A percentile compares a stretch with the other conserved stretches of the same genome.
Conservation (phyloP, 1,140 invertebrate genomes). For the Eciton burchellii region DNA sequence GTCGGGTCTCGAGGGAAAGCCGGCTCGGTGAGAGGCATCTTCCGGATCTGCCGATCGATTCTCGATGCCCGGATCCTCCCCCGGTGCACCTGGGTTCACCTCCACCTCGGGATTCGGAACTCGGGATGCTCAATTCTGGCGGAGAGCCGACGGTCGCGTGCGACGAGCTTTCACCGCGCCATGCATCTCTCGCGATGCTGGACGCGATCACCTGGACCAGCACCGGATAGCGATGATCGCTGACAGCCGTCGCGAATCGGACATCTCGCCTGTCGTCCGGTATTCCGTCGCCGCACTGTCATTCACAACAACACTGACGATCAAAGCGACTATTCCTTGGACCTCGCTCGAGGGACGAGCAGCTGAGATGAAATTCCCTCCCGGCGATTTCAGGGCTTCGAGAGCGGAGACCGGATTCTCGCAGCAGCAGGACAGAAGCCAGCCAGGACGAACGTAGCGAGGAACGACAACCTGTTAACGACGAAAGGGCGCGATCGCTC, state of each 20-base stretch:
- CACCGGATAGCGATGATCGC: slow-evolving; percentile 15
- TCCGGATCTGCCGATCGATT: slow-evolving; percentile 23
- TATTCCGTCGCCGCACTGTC: background rate
- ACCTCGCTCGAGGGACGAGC: background rate
- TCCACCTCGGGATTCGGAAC: slow-evolving; percentile 33
- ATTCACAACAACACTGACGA: background rate
- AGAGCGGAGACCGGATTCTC: background rate
- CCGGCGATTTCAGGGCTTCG: slow-evolving; percentile 2
- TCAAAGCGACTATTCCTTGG: background rate
- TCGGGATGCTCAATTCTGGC: slow-evolving; percentile 18
- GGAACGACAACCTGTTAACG: slow-evolving; percentile 77
- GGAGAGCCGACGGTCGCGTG: slow-evolving; percentile 13
- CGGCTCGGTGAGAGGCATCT: slow-evolving; percentile 30
- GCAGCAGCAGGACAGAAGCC: background rate
- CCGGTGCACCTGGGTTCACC: slow-evolving; percentile 16
- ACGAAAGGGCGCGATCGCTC: slow-evolving; percentile 36
- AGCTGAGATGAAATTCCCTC: background rate
- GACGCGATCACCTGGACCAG: slow-evolving; percentile 8
- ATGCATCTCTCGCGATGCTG: background rate
- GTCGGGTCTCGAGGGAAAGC: slow-evolving; percentile 13
- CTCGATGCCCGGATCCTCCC: too few relatives aligned
- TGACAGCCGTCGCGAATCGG: slow-evolving; percentile 30
- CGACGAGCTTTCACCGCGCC: slow-evolving; percentile 5
- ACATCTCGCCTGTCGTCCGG: slow-evolving; percentile 15
- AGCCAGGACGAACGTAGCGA: slow-evolving; percentile 37